Evolutionary conservation across 2,113 vertebrate genomes (phyloP).

Genomic region (Thryonomys swinderianus): DNA sequence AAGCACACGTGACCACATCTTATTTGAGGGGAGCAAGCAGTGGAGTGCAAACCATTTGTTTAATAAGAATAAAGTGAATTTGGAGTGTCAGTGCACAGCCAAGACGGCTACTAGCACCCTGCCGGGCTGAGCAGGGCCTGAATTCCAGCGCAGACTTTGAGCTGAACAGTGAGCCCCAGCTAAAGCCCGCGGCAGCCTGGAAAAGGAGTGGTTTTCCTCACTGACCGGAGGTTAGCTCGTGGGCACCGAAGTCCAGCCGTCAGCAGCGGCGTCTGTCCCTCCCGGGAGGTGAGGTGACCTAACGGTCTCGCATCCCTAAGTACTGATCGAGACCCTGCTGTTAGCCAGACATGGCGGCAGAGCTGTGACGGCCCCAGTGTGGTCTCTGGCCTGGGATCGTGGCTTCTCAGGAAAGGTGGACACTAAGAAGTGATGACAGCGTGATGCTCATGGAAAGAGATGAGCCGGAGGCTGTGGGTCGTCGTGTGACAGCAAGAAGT

Average conservation of each 20-base stretch:
- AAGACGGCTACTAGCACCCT: not conserved
- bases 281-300: not conserved
- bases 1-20: not conserved
- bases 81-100: not conserved
- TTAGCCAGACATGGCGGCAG: not conserved
- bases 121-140: not conserved
- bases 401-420: not conserved
- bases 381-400: not conserved
- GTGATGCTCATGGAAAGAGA: not conserved
- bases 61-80: not conserved
- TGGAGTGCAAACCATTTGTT: not conserved
- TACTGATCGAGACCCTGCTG: not conserved
- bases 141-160: not conserved
- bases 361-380: not conserved
- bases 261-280: not conserved
- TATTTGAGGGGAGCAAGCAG: not conserved
- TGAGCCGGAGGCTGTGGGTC: not conserved
- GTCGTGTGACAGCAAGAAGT: not conserved
- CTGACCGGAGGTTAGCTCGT: not conserved
- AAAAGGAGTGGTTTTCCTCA: not conserved
- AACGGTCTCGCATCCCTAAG: not conserved
- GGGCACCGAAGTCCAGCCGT: not conserved
- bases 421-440: slow-evolving; percentile 15
- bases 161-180: not conserved
- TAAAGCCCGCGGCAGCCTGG: not conserved